Percentiles rank a stretch among this genome's conserved stretches.
phyloP scores from a whole-genome alignment of 2,888 invertebrate species.

The Nephrotoma guestfalica region DNA sequence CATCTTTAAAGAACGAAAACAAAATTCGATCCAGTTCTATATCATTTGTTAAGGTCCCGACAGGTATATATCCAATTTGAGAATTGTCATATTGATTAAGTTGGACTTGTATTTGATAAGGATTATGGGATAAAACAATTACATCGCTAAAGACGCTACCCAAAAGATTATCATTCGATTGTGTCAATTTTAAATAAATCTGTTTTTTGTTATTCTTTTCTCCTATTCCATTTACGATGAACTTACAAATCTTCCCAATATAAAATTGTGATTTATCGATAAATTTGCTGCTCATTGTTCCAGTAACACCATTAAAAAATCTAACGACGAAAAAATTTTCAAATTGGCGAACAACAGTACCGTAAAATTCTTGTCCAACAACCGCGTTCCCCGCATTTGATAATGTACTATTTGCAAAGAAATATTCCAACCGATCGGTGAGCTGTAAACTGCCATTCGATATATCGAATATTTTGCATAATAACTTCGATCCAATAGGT shows the following conservation, averaged over 20 bases:
- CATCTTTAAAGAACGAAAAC: not conserved
- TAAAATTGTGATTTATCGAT: constrained; percentile 17
- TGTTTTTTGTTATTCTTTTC: constrained; percentile 20
- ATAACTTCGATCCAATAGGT: not conserved
- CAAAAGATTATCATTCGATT: constrained; percentile 15
- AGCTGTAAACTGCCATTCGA: constrained; percentile 32
- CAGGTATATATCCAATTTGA: constrained; percentile 28
- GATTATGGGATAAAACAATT: constrained; percentile 20
- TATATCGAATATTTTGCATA: not conserved
- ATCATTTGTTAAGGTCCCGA: constrained; percentile 16
- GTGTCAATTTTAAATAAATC: not conserved
- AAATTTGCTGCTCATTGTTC: constrained; percentile 20
- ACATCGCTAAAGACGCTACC: constrained; percentile 25
- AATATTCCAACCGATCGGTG: constrained; percentile 49
- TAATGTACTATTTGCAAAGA: constrained; percentile 40
- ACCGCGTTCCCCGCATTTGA: constrained; percentile 35
- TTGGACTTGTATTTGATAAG: constrained; percentile 29
- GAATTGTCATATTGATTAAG: constrained; percentile 16
- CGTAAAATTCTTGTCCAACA: constrained; percentile 30
- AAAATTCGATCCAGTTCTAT: not conserved
- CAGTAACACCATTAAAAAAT: constrained; percentile 31
- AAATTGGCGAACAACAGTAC: constrained; percentile 25
- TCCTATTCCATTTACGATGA: constrained; percentile 19
- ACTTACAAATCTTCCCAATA: constrained; percentile 26
- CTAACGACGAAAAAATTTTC: constrained; percentile 22